Evolutionary conservation across 2,797 vertebrate species (phyloP).

Genomic region (Sebastes baramenuke): DNA sequence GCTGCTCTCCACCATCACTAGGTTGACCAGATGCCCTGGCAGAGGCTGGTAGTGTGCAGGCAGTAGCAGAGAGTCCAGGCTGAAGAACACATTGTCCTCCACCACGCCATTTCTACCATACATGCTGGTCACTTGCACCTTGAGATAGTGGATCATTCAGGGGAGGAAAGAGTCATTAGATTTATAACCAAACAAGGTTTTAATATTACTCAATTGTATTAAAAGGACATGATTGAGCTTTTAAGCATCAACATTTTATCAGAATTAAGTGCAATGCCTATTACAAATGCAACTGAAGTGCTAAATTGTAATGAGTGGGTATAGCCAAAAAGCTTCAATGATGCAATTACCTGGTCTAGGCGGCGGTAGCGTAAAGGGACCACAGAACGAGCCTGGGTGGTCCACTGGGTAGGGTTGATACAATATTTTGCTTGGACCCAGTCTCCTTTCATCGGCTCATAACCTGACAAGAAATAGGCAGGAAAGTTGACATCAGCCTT

Average conservation of each 20-base stretch:
- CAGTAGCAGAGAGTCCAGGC: slow-evolving; percentile 87
- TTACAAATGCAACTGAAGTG: background rate
- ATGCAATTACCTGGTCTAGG: slow-evolving; percentile 84
- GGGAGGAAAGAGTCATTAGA: background rate
- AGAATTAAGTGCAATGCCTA: background rate
- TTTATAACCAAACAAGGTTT: background rate
- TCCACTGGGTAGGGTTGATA: slow-evolving; percentile 85
- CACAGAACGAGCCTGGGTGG: slow-evolving; percentile 87
- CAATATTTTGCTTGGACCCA: slow-evolving; percentile 93
- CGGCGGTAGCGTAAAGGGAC: slow-evolving; percentile 90
- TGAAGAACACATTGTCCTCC: slow-evolving; percentile 90
- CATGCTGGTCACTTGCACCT: slow-evolving; percentile 89
- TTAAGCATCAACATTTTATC: background rate
- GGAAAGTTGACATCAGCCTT: slow-evolving; percentile 2
- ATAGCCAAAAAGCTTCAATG: background rate
- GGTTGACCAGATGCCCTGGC: slow-evolving; percentile 85
- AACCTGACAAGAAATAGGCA: slow-evolving; percentile 79
- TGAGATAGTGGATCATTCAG: slow-evolving; percentile 8
- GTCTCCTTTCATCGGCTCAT: slow-evolving; percentile 90
- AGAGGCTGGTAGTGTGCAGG: slow-evolving; percentile 85
- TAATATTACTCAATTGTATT: background rate
- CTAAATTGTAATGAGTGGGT: background rate
- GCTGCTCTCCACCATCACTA: slow-evolving; percentile 92
- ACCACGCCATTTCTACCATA: slow-evolving; percentile 87
- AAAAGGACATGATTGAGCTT: background rate